phyloP scores from a whole-genome alignment of 2,888 invertebrate species.

The Melieria crassipennis region DNA sequence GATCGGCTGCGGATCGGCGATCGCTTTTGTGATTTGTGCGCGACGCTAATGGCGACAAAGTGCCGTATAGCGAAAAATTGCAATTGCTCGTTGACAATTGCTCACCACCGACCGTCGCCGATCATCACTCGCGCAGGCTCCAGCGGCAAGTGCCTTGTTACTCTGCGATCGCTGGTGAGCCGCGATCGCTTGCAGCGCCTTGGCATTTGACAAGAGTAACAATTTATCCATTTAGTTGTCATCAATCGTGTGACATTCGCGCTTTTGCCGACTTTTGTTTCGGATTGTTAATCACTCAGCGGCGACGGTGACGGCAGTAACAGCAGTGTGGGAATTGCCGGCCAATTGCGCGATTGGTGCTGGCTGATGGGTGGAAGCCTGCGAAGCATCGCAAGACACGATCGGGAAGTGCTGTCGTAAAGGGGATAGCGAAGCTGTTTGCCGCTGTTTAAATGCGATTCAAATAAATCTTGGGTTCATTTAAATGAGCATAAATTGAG shows the following conservation, averaged over 20 bases:
- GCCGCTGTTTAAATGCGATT: no score
- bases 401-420: no score
- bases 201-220: slow-evolving; percentile 40
- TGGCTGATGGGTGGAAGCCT: no score
- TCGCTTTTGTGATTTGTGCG: slow-evolving; percentile 41
- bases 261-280: slow-evolving; percentile 16
- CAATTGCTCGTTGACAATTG: slow-evolving; percentile 20
- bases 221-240: slow-evolving; percentile 49
- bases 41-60: slow-evolving; percentile 64
- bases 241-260: slow-evolving; percentile 39
- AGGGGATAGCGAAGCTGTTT: no score
- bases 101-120: not conserved
- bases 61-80: slow-evolving; percentile 59
- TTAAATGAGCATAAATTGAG: no score
- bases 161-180: slow-evolving; percentile 34
- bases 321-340: no score
- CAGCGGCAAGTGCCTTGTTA: slow-evolving; percentile 26
- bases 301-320: no score
- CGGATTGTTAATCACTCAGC: no score
- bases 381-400: no score
- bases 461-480: no score
- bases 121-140: not conserved
- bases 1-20: slow-evolving; percentile 38
- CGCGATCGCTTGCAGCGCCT: slow-evolving; percentile 37
- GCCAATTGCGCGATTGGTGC: no score